A percentile compares a stretch with the other conserved stretches of the same genome.
These are phyloP conservation scores for Planococcus citri DNA, from an alignment of 1,140 invertebrate species.

Conservation along the genomic window DNA sequence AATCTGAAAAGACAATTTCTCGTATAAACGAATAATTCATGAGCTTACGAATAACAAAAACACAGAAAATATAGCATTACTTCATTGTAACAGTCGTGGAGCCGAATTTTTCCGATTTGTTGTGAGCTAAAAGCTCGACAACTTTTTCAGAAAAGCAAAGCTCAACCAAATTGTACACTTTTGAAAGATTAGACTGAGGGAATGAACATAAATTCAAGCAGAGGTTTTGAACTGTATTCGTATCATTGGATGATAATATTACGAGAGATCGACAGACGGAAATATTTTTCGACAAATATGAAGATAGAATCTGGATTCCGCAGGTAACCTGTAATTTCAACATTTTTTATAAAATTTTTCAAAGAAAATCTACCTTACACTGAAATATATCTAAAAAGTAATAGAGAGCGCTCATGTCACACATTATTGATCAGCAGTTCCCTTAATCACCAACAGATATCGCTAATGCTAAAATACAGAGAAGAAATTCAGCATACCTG, in stretches of 20 bases:
- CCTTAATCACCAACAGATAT: too few species aligned
- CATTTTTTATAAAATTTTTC: not conserved
- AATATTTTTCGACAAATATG: not conserved
- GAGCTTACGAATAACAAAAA: not conserved
- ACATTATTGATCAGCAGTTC: too few species aligned
- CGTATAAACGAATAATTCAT: too few species aligned
- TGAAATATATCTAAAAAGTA: too few species aligned
- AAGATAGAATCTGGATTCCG: not conserved
- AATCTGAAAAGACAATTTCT: constrained; percentile 37
- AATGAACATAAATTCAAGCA: not conserved
- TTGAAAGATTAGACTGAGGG: not conserved
- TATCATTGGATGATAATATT: not conserved
- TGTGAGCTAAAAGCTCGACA: not conserved
- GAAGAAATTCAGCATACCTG: constrained; percentile 37
- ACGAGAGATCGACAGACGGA: not conserved
- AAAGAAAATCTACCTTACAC: too few species aligned
- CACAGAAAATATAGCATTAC: not conserved
- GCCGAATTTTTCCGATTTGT: not conserved
- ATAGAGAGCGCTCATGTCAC: too few species aligned
- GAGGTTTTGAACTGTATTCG: not conserved
- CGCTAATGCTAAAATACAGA: too few species aligned
- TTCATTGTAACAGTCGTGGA: not conserved
- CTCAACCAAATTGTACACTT: not conserved
- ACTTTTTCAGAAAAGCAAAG: not conserved
- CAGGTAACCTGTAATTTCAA: not conserved